A percentile compares a stretch with the other conserved stretches of the same genome.
Evolutionary conservation across 2,888 invertebrate species (phyloP).

Genomic region (Cerceris rybyensis): DNA sequence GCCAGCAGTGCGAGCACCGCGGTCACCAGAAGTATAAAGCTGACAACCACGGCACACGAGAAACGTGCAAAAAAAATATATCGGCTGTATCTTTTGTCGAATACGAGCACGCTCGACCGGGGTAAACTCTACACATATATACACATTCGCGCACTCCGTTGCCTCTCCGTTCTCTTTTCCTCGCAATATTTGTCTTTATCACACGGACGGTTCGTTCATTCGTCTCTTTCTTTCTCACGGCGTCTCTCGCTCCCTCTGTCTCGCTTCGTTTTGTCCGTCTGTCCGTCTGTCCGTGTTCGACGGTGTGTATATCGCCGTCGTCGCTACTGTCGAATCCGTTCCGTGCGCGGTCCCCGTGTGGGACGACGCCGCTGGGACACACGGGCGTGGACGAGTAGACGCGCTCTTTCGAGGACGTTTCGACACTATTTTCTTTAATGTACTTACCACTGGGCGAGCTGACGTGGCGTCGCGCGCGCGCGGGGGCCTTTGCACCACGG

Average conservation of each 20-base stretch:
- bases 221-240: constrained; percentile 40
- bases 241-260: constrained; percentile 45
- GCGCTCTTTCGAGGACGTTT: constrained; percentile 59
- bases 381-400: constrained; percentile 69
- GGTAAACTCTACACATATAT: constrained; percentile 4
- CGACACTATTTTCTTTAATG: constrained; percentile 77
- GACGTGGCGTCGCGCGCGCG: constrained; percentile 76
- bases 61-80: constrained; percentile 28
- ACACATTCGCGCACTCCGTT: constrained; percentile 26
- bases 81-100: constrained; percentile 28
- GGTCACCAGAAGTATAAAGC: constrained; percentile 75
- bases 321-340: constrained; percentile 65
- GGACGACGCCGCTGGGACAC: constrained; percentile 67
- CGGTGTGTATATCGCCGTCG: constrained; percentile 60
- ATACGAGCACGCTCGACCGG: constrained; percentile 22
- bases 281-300: constrained; percentile 49
- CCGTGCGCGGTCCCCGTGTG: constrained; percentile 64
- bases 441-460: constrained; percentile 89
- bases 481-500: constrained; percentile 67
- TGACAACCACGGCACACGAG: constrained; percentile 70
- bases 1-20: constrained; percentile 57
- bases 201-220: constrained; percentile 33
- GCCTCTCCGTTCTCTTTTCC: constrained; percentile 35
- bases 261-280: constrained; percentile 47
- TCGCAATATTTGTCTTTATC: constrained; percentile 47